Percentiles rank a stretch among this genome's conserved stretches.
phyloP scores from a whole-genome alignment of 2,113 vertebrate genomes.

The Brienomyrus brachyistius region DNA sequence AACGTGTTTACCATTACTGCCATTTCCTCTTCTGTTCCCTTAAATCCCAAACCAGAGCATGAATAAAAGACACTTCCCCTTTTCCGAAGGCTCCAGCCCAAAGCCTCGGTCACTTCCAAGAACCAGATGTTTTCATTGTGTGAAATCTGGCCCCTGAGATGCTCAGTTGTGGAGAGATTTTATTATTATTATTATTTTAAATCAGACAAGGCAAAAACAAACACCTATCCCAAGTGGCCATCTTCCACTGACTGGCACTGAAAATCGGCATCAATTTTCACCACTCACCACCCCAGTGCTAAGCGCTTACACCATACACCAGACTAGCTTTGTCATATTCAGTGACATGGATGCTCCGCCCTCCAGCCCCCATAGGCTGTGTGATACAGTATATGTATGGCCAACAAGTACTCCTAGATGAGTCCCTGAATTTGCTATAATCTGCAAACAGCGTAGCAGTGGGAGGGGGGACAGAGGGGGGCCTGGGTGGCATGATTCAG shows the following conservation, averaged over 20 bases:
- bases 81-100: background rate
- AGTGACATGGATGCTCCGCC: background rate
- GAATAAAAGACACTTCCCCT: background rate
- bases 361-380: background rate
- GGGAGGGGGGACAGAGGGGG: background rate
- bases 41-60: background rate
- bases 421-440: too few relatives aligned
- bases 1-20: background rate
- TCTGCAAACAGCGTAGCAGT: background rate
- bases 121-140: background rate
- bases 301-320: background rate
- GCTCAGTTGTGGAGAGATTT: background rate
- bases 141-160: background rate
- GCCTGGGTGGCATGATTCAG: background rate
- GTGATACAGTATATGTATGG: background rate
- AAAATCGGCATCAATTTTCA: background rate
- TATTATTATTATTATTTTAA: background rate
- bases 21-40: background rate
- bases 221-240: background rate
- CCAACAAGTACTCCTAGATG: too few relatives aligned
- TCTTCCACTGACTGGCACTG: background rate
- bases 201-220: background rate
- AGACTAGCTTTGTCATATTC: background rate
- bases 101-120: background rate
- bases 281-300: background rate